Conservation (phyloP, 2,113 vertebrate species). For the Shinisaurus crocodilurus region DNA sequence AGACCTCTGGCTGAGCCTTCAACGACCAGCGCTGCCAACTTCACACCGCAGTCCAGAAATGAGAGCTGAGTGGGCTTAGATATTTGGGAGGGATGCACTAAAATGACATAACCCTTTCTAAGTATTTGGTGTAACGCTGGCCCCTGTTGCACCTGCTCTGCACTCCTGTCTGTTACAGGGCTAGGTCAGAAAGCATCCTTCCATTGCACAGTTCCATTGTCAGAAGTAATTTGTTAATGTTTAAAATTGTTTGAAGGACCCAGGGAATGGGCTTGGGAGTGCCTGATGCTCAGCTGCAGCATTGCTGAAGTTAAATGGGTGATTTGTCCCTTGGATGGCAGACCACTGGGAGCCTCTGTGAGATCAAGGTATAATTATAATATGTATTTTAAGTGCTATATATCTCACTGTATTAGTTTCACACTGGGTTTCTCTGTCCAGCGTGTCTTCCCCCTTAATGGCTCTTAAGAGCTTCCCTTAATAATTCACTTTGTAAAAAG, state of each 20-base stretch:
- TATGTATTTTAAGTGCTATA: background rate
- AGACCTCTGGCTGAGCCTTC: background rate
- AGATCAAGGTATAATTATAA: background rate
- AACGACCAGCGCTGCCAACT: background rate
- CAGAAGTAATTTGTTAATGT: background rate
- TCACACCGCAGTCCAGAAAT: background rate
- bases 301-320: background rate
- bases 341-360: background rate
- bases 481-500: rapidly evolving
- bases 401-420: background rate
- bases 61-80: background rate
- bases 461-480: background rate
- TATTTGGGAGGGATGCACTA: background rate
- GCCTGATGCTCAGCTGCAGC: background rate
- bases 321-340: background rate
- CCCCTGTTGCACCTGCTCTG: background rate
- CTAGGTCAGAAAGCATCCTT: background rate
- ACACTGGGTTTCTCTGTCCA: background rate
- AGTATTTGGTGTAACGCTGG: background rate
- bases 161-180: background rate
- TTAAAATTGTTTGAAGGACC: background rate
- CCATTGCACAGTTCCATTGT: background rate
- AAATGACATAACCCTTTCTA: background rate
- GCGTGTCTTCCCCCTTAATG: background rate
- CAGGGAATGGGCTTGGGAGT: background rate